Conservation (phyloP, 2,888 invertebrate species). For the Drosophila cracens region DNA sequence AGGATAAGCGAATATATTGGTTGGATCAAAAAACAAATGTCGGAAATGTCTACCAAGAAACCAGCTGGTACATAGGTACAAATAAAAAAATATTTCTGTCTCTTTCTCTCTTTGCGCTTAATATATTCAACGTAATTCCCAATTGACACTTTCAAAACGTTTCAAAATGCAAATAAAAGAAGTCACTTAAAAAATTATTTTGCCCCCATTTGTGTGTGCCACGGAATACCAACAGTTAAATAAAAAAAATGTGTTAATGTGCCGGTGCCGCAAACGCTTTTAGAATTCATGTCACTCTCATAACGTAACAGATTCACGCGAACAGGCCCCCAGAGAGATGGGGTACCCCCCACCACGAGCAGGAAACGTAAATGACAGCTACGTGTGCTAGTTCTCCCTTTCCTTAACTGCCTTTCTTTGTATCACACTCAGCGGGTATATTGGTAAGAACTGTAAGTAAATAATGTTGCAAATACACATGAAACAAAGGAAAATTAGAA, state of each 20-base stretch:
- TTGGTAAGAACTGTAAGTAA: neutral
- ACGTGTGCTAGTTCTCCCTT: slow-evolving; percentile 55
- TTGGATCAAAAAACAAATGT: slow-evolving; percentile 62
- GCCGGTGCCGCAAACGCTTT: slow-evolving; percentile 72
- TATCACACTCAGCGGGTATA: neutral
- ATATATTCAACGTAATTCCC: slow-evolving; percentile 63
- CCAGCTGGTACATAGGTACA: neutral
- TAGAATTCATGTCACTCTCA: slow-evolving; percentile 81
- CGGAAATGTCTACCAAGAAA: slow-evolving; percentile 2
- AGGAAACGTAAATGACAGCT: slow-evolving; percentile 61
- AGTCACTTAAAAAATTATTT: slow-evolving; percentile 78
- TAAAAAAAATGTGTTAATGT: slow-evolving; percentile 61
- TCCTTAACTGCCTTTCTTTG: slow-evolving; percentile 10
- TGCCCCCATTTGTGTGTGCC: slow-evolving; percentile 61
- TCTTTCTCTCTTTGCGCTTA: slow-evolving; percentile 20
- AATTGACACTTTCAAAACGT: slow-evolving; percentile 49
- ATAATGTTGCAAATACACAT: neutral
- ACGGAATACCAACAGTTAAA: slow-evolving; percentile 28
- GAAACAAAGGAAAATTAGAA: neutral
- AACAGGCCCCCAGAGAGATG: slow-evolving; percentile 56
- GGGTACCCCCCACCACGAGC: slow-evolving; percentile 7
- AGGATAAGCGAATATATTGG: slow-evolving; percentile 45
- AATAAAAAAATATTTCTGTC: neutral
- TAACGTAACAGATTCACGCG: slow-evolving; percentile 67
- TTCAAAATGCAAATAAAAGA: slow-evolving; percentile 75